Base-by-base conservation (phyloP, 1,140 invertebrate species). In the Aphis craccivora region DNA sequence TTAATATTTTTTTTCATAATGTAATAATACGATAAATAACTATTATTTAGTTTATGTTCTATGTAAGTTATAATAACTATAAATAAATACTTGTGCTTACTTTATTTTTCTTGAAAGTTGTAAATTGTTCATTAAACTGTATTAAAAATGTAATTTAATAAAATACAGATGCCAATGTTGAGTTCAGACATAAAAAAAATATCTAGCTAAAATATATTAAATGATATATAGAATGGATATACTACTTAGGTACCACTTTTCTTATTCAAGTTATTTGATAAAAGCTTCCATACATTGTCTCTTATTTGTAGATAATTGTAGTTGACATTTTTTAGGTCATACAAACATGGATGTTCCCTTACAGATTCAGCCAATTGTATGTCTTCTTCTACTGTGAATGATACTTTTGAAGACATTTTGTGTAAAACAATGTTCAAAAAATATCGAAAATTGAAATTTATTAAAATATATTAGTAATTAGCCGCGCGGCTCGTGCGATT, bases 1-100 rank as follows among this genome's bases (percentile, higher is more conserved):
- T n/a, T n/a, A n/a, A n/a, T n/a, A n/a, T n/a, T 89, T 89, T 89
- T 53, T 89, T 89, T 89, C 35, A 53, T 35, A 89, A 89, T 89
- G 48, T 89, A 55, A 89, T 89, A 30, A 55, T 89, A 89, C 37
- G 9, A 89, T 89, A 89, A 89, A 89, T 55, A 89, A 89, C 87
- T 89, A 89, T 53, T 51, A 51, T 88, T 88, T 25, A 88, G 86
- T 88, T 8, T 88, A 84, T 43, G 83, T 84, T 84, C 37, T 84
- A 84, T 20, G 37, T 84, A 84, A 84, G 83, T 84, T 23, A 84
- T 84, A 84, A 84, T 84, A 84, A 84, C 40, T 84, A 84, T 84
- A 43, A 84, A 84, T 43, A 84, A 84, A 84, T 84, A 84, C 37
- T 84, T 84, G 37, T 84, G 83, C 83, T 84, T 84, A 84, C 37